Percentiles rank a stretch among this genome's conserved stretches.
Conservation (phyloP, 2,888 invertebrate genomes). For the Ectemnius cavifrons region DNA sequence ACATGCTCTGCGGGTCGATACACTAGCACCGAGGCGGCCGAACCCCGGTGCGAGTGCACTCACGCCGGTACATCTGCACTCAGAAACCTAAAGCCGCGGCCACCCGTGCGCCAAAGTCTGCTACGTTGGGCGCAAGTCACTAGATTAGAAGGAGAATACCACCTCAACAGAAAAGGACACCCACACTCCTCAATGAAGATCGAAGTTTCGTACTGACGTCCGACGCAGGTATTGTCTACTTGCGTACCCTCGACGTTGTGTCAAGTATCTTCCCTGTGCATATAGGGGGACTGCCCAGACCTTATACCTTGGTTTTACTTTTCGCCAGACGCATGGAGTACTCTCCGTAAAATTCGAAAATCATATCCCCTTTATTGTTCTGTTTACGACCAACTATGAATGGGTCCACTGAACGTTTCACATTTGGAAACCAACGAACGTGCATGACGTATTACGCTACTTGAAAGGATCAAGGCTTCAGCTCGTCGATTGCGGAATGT, state of each 20-base stretch:
- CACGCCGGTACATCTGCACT: slow-evolving; percentile 62
- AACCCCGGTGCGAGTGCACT: slow-evolving; percentile 59
- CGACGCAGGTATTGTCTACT: slow-evolving; percentile 27
- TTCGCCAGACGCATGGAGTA: neutral
- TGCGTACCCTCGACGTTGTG: neutral
- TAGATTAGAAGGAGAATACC: slow-evolving; percentile 3
- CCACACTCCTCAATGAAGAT: slow-evolving; percentile 49
- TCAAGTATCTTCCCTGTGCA: neutral
- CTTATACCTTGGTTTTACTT: neutral
- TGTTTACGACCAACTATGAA: too few species aligned
- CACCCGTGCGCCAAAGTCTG: neutral
- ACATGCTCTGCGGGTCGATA: slow-evolving; percentile 70
- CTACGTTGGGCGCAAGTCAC: neutral
- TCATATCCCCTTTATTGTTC: too few species aligned
- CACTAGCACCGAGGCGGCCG: slow-evolving; percentile 63
- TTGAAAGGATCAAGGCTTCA: too few species aligned
- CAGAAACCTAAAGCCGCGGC: slow-evolving; percentile 16
- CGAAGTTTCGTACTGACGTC: slow-evolving; percentile 45
- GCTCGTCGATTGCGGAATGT: too few species aligned
- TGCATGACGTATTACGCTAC: too few species aligned
- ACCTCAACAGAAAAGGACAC: slow-evolving; percentile 6
- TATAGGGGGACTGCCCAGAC: neutral
- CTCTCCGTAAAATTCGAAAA: neutral
- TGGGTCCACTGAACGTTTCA: too few species aligned
- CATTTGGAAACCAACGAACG: too few species aligned